Evolutionary conservation across 37 sponge, comb jelly and placozoan species (phyloP), one percentile per base, ranked within the genome.

Genomic region (Cladorhizidae sp.): DNA sequence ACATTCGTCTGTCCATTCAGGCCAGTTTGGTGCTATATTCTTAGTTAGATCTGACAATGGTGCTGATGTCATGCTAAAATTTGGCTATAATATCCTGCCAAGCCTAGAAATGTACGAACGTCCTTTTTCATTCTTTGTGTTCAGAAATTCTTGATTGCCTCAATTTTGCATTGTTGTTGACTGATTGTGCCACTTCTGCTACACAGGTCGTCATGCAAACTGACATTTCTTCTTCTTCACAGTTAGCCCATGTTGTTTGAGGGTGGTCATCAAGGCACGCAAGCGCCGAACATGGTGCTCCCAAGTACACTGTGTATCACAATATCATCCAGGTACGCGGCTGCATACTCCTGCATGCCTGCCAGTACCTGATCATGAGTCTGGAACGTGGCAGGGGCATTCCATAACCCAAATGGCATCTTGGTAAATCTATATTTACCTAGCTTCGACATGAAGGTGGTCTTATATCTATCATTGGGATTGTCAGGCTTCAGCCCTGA

Each of bases 331-430:
- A n/a, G n/a, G 68, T 45, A 83, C 37, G 73, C 79, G 22, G 81
- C 43, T 23, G 67, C 78, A 39, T 80, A 85, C 17, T 54, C 55
- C 6, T 70, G 77, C 5, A 86, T 33, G 14, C 82, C 85, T 45
- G 52, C 1, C 32, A 90, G 32, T 20, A 85, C 57, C n/a, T 57
- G 36, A n/a, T n/a, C n/a, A 54, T 85, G 56, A 26, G 81, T 51
- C 55, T 90, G 90, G 73, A 90, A 90, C 1, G 90, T 42, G 23
- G 80, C 67, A 12, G 91, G 85, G 35, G 80, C 86, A 3, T 82
- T 82, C 29, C 39, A 55, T 31, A 90, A 51, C 0, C 90, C 90
- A 73, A 90, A 83, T 31, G 85, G 76, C 77, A 90, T 79, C 15
- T 49, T 70, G 17, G 31, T 65, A 45, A 90, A 90, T 52, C 84